Percentiles rank a stretch among this genome's conserved stretches.
These are phyloP conservation scores for Drosophila subobscura DNA, from an alignment of 1,140 invertebrate species.

Conservation along the genomic window DNA sequence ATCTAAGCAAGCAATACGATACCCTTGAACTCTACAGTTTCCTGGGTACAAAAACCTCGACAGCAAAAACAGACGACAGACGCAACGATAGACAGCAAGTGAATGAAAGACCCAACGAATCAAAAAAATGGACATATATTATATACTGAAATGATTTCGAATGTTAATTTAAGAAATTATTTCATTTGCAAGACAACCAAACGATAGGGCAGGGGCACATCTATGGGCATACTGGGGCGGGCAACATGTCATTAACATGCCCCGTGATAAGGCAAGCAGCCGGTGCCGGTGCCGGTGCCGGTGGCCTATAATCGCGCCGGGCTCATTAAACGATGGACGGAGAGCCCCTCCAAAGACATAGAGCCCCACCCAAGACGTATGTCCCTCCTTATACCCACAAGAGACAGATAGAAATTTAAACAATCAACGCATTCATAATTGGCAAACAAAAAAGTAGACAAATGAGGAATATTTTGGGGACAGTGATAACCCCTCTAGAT, in stretches of 20 bases:
- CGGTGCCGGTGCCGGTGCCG: background rate
- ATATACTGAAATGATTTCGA: slow-evolving; percentile 20
- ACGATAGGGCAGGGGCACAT: slow-evolving; percentile 37
- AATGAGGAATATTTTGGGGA: slow-evolving; percentile 16
- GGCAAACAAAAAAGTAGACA: slow-evolving; percentile 42
- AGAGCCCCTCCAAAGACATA: background rate
- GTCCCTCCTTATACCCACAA: slow-evolving; percentile 5
- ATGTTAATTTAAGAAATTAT: slow-evolving; percentile 79
- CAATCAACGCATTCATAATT: slow-evolving; percentile 61
- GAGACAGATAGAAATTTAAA: slow-evolving; percentile 47
- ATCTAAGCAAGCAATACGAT: too few relatives aligned
- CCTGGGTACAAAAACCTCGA: too few relatives aligned
- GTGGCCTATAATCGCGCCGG: slow-evolving; percentile 39
- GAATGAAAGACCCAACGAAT: too few relatives aligned
- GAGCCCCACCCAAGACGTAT: background rate
- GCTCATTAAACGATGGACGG: slow-evolving; percentile 59
- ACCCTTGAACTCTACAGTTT: too few relatives aligned
- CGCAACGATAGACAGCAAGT: too few relatives aligned
- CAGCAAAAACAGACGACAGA: too few relatives aligned
- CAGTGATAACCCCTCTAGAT: slow-evolving; percentile 36
- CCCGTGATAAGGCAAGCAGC: slow-evolving; percentile 49
- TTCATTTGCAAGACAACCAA: slow-evolving; percentile 53
- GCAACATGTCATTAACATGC: slow-evolving; percentile 73
- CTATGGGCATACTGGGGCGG: slow-evolving; percentile 21
- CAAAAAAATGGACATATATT: background rate